phyloP scores from a whole-genome alignment of 2,113 vertebrate species.

The Alosa alosa region DNA sequence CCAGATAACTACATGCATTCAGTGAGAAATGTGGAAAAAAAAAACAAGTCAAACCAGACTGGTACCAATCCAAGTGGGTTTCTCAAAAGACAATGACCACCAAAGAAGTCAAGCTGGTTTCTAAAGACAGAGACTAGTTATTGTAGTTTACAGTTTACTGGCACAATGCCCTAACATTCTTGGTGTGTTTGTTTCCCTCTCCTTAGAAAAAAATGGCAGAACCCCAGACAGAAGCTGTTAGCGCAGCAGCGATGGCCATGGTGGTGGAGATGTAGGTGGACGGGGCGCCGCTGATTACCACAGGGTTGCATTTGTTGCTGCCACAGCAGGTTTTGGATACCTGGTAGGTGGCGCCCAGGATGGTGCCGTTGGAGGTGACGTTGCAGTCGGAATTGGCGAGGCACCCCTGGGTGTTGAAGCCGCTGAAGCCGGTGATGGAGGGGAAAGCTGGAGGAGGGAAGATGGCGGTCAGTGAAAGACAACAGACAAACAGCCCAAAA shows the following conservation, averaged over 20 bases:
- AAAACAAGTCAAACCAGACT: not conserved
- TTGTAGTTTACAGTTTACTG: not conserved
- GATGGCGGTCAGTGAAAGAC: not conserved
- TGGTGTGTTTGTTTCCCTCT: not conserved
- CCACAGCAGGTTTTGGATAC: slow-evolving; percentile 41
- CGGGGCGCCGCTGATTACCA: slow-evolving; percentile 32
- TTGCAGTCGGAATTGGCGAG: accelerated
- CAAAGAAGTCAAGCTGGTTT: not conserved
- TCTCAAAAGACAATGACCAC: not conserved
- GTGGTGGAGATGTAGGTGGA: slow-evolving; percentile 50
- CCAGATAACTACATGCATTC: not conserved
- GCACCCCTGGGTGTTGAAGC: slow-evolving; percentile 62
- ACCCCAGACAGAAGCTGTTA: slow-evolving; percentile 49
- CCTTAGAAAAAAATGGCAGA: slow-evolving; percentile 53
- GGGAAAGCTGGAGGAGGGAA: slow-evolving; percentile 51
- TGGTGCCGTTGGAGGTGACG: accelerated
- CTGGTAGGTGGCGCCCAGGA: not conserved
- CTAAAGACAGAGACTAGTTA: not conserved
- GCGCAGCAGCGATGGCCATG: slow-evolving; percentile 25
- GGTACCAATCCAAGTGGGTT: not conserved
- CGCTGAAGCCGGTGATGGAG: not conserved
- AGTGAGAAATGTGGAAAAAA: not conserved
- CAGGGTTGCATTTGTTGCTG: slow-evolving; percentile 55
- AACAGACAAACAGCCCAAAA: not conserved
- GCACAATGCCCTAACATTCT: not conserved